Percentiles rank a stretch among this genome's conserved stretches.
These are phyloP conservation scores for Hydrotaea diabolus DNA, from an alignment of 2,888 invertebrate genomes.

Conservation along the genomic window DNA sequence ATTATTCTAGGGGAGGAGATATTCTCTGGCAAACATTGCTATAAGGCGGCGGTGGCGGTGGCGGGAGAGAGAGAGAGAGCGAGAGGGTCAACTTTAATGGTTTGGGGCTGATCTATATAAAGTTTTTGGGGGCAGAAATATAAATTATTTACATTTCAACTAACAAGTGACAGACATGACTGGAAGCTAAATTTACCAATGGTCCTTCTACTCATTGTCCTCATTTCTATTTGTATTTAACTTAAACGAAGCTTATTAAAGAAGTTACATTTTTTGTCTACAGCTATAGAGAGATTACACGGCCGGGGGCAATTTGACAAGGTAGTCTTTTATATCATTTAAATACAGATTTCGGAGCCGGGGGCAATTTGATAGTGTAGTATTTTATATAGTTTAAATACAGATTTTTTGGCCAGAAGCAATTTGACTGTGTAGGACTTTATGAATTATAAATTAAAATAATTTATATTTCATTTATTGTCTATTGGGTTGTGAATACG, in stretches of 20 bases:
- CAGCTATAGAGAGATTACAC: background rate
- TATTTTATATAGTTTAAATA: no score
- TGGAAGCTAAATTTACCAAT: background rate
- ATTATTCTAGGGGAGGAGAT: background rate
- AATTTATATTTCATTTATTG: no score
- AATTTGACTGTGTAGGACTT: no score
- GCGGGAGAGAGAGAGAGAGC: background rate
- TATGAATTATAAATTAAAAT: no score
- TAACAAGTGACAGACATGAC: conserved; percentile 3
- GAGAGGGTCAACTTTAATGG: no score
- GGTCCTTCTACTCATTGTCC: background rate
- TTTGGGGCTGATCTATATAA: background rate
- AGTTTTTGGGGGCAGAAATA: background rate
- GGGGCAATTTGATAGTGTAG: no score
- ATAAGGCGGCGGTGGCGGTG: no score
- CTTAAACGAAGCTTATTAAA: background rate
- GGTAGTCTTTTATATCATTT: background rate
- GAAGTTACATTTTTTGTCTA: background rate
- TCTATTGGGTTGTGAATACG: no score
- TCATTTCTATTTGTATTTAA: background rate
- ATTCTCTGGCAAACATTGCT: no score
- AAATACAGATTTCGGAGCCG: no score
- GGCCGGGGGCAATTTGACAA: background rate
- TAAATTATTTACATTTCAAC: conserved; percentile 23
- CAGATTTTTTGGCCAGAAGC: no score